Conservation (phyloP, 2,113 vertebrate genomes). For the Zootoca vivipara region DNA sequence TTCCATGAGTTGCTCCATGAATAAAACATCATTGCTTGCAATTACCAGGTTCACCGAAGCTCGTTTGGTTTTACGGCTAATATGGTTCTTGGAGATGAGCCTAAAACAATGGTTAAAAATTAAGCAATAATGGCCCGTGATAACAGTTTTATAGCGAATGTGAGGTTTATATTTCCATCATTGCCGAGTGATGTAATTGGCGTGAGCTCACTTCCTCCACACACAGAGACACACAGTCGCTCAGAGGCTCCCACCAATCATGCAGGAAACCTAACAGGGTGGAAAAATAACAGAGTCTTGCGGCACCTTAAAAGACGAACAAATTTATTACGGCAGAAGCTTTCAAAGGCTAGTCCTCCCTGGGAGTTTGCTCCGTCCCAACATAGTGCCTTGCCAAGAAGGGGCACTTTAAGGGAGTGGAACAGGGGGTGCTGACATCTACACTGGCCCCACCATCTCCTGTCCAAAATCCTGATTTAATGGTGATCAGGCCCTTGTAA, state of each 20-base stretch:
- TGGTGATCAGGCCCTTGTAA: neutral
- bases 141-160: constrained; percentile 4
- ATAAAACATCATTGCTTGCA: neutral
- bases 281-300: neutral
- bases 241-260: neutral
- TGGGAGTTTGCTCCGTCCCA: neutral
- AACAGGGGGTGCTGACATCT: neutral
- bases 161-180: constrained; percentile 1
- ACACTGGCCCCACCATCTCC: neutral
- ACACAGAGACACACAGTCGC: too few species aligned
- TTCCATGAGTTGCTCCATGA: neutral
- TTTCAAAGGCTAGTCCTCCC: neutral
- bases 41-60: neutral
- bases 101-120: constrained; percentile 27
- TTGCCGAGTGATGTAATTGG: neutral
- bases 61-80: fast-evolving
- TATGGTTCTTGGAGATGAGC: constrained; percentile 2
- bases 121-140: constrained; percentile 23
- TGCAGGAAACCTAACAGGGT: neutral
- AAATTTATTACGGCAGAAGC: neutral
- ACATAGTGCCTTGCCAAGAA: neutral
- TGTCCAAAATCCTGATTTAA: neutral
- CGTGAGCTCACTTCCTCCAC: constrained; percentile 6
- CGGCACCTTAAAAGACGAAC: neutral
- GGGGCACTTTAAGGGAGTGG: neutral